phyloP scores from a whole-genome alignment of 2,113 vertebrate genomes.

The Agapornis roseicollis region DNA sequence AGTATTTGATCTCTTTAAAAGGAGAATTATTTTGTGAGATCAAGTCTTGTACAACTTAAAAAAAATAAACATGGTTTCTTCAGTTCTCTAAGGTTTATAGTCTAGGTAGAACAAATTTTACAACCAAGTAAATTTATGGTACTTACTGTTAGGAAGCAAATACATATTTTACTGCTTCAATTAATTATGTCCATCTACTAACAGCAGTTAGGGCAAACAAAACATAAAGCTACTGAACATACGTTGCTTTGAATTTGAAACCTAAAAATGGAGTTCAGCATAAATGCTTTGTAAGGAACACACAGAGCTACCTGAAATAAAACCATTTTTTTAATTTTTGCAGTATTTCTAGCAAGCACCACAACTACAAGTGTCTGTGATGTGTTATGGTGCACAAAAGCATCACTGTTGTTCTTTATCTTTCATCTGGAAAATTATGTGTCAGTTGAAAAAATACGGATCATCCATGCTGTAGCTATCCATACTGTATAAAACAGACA shows the following conservation, averaged over 20 bases:
- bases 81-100: background rate
- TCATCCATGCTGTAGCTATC: background rate
- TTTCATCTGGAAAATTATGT: background rate
- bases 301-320: background rate
- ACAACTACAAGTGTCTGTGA: background rate
- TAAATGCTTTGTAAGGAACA: background rate
- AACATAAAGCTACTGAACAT: background rate
- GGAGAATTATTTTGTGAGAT: background rate
- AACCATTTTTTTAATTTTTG: background rate
- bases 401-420: background rate
- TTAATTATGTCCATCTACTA: background rate
- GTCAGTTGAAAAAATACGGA: background rate
- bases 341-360: background rate
- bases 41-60: background rate
- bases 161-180: background rate
- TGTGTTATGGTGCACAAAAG: background rate
- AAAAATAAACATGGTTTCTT: background rate
- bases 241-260: background rate
- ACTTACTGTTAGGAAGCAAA: background rate
- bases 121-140: background rate
- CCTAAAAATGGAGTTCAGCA: background rate
- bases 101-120: background rate
- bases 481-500: background rate
- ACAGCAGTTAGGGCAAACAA: background rate
- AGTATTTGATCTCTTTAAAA: background rate